A percentile compares a stretch with the other conserved stretches of the same genome.
Evolutionary conservation across 2,113 vertebrate genomes (phyloP).

Genomic region (Rhabdomys dilectus): DNA sequence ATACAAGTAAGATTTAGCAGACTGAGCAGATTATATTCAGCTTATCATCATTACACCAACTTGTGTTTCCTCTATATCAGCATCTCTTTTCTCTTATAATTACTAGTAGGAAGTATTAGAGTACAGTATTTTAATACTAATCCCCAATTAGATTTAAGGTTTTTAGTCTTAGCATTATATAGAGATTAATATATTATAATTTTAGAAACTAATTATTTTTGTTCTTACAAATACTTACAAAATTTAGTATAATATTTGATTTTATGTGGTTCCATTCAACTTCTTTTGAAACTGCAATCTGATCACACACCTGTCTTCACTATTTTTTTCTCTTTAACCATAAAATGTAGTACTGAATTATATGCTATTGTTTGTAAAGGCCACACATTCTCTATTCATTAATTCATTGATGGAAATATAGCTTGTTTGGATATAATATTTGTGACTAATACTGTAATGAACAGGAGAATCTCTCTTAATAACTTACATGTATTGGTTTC

Average conservation of each 20-base stretch:
- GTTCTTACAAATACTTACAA: neutral
- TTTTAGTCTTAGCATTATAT: neutral
- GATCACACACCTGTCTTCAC: neutral
- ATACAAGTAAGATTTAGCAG: neutral
- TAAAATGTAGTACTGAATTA: neutral
- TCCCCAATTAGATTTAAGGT: neutral
- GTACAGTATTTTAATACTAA: neutral
- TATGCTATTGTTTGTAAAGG: neutral
- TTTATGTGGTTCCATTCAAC: neutral
- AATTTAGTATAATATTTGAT: neutral
- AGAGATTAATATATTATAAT: neutral
- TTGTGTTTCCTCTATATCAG: rapidly evolving
- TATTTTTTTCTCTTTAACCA: neutral
- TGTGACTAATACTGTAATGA: neutral
- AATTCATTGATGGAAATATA: neutral
- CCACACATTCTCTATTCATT: neutral
- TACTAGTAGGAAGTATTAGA: neutral
- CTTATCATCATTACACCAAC: neutral
- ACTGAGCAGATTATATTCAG: neutral
- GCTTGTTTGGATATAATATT: neutral
- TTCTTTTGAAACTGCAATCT: neutral
- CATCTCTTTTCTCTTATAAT: neutral
- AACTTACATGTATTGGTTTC: neutral
- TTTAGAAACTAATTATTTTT: neutral
- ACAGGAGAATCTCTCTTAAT: neutral